Evolutionary conservation across 2,797 vertebrate species (phyloP), one percentile per base, ranked within the genome.

Genomic region (Hybognathus amarus): DNA sequence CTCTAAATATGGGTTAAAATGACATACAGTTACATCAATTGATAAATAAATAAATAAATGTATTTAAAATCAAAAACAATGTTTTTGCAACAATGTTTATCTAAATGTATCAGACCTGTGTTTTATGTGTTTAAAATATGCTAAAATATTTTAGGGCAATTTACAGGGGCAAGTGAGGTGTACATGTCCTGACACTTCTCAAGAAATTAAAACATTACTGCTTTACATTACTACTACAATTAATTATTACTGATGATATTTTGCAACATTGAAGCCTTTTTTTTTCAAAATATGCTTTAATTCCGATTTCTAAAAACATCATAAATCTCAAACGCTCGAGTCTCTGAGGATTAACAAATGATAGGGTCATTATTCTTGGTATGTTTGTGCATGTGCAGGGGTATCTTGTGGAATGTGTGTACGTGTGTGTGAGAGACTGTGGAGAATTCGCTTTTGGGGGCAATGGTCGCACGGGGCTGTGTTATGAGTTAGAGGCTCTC

Each of bases 341-440:
- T 42, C 52, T 61, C 52, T 61, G 36, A 40, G 54, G n/a, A 76
- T 18, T 59, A 73, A 82, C 59, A 82, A 52, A n/a, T 38, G 36
- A 82, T 54, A 33, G 33, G 59, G 45, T 61, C 54, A 33, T 75
- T 85, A 52, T 78, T 85, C 67, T 74, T 30, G 69, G 56, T 63
- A 68, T 79, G 69, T 76, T 56, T 79, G 73, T 77, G 63, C 42
- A 68, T 74, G 69, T 38, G 52, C 38, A 52, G 33, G 70, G 75
- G 47, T 78, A 79, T 68, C 8, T 64, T 80, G 76, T 56, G 50
- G n/a, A 47, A 77, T 76, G 56, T 83, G 10, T 27, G 15, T 79
- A 52, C 50, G 56, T 71, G 75, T 76, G 79, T 85, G 76, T 61
- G 73, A 47, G 64, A 78, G 33, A 74, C 75, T 88, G 69, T 77